Evolutionary conservation across 2,797 vertebrate species (phyloP).

Genomic region (Lycodopsis pacificus): DNA sequence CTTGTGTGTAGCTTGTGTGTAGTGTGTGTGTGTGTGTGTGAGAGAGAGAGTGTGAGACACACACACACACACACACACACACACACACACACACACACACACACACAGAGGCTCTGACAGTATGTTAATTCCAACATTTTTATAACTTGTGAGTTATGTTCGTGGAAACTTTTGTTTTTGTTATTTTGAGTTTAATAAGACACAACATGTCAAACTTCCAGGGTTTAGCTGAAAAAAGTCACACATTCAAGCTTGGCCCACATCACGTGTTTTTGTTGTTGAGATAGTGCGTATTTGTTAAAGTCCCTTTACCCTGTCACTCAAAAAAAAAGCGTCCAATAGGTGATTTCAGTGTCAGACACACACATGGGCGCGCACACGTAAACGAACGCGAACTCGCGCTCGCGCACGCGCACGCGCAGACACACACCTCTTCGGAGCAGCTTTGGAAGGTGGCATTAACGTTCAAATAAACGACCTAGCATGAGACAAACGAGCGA

Average conservation of each 20-base stretch:
- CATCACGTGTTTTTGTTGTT: neutral
- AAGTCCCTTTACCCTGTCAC: neutral
- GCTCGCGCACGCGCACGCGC: constrained; percentile 33
- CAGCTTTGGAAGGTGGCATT: constrained; percentile 56
- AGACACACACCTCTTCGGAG: constrained; percentile 46
- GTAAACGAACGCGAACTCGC: constrained; percentile 28
- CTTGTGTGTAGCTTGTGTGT: too few species aligned
- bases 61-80: neutral
- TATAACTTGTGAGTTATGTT: constrained; percentile 39
- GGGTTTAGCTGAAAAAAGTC: constrained; percentile 38
- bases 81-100: neutral
- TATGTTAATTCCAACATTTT: constrained; percentile 45
- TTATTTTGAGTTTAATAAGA: constrained; percentile 6
- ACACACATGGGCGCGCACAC: constrained; percentile 23
- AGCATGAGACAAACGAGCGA: constrained; percentile 17
- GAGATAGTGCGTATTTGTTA: neutral
- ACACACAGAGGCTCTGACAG: constrained; percentile 40
- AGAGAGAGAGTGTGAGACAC: too few species aligned
- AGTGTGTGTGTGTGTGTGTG: too few species aligned
- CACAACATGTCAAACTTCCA: constrained; percentile 3
- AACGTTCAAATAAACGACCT: constrained; percentile 22
- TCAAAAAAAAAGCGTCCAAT: constrained; percentile 10
- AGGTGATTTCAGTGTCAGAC: constrained; percentile 43
- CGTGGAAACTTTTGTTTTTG: constrained; percentile 64
- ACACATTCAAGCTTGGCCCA: neutral